Conservation (phyloP, 2,888 invertebrate genomes). For the Dioctria linearis region DNA sequence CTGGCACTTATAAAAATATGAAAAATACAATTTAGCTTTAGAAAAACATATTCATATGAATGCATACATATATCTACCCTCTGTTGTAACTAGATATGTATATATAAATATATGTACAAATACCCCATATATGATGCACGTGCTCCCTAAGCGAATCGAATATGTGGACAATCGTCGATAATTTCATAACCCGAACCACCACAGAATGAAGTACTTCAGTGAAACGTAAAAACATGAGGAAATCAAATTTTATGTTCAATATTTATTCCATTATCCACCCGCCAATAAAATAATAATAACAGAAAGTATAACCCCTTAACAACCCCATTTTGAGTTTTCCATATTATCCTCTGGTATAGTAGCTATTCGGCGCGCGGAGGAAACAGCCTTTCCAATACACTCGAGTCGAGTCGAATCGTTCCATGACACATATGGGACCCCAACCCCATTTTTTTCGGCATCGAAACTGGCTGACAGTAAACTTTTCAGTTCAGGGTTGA, state of each 20-base stretch:
- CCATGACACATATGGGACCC: conserved; percentile 5
- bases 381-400: neutral
- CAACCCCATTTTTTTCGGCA: neutral
- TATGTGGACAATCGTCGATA: conserved; percentile 22
- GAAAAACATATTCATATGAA: too few relatives aligned
- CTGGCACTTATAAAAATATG: neutral
- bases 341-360: neutral
- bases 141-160: neutral
- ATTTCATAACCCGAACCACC: conserved; percentile 12
- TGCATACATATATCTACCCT: too few relatives aligned
- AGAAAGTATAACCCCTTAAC: conserved; percentile 48
- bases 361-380: conserved; percentile 2
- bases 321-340: conserved; percentile 22
- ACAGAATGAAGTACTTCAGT: neutral
- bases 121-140: conserved; percentile 16
- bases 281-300: conserved; percentile 54
- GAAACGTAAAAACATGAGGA: conserved; percentile 19
- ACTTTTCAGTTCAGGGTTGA: conserved; percentile 21
- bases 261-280: conserved; percentile 54
- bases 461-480: neutral
- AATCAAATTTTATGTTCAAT: conserved; percentile 54
- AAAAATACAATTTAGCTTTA: conserved; percentile 5
- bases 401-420: neutral
- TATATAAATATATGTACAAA: neutral
- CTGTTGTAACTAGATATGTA: too few relatives aligned